Conservation (phyloP, 2,113 vertebrate genomes). For the Dicentrarchus labrax region DNA sequence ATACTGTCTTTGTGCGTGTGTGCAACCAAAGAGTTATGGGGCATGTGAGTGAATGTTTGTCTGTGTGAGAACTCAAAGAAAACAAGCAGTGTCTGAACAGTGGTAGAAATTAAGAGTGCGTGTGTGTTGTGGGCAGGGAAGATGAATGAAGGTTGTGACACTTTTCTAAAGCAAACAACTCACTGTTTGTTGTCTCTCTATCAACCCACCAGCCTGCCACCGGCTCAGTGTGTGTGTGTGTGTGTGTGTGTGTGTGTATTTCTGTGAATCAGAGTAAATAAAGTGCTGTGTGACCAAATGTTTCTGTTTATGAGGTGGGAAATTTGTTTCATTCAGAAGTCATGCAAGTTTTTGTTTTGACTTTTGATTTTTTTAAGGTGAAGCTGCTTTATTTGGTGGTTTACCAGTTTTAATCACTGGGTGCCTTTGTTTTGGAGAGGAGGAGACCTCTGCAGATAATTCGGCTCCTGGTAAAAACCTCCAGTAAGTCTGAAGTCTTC, state of each 20-base stretch:
- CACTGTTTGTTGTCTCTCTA: constrained; percentile 75
- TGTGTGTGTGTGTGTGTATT: constrained; percentile 26
- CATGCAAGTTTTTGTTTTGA: not conserved
- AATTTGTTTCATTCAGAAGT: not conserved
- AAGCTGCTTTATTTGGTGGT: no score
- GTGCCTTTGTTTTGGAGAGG: no score
- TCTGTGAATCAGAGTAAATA: constrained; percentile 18
- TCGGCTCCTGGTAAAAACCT: no score
- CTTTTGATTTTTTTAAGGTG: no score
- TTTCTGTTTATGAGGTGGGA: constrained; percentile 14
- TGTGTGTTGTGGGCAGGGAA: constrained; percentile 57
- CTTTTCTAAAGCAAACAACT: constrained; percentile 72
- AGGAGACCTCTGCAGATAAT: no score
- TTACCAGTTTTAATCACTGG: no score
- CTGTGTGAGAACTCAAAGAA: constrained; percentile 53
- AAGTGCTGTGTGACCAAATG: not conserved
- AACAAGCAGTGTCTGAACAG: constrained; percentile 61
- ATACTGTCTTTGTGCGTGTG: constrained; percentile 63
- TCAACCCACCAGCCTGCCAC: constrained; percentile 64
- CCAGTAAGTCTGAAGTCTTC: no score
- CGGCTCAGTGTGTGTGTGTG: constrained; percentile 16
- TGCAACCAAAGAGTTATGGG: constrained; percentile 59
- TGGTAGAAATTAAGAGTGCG: constrained; percentile 49
- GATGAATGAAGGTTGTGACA: constrained; percentile 76
- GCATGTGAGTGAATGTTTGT: constrained; percentile 56